phyloP scores from a whole-genome alignment of 1,140 invertebrate genomes.

The Triops cancriformis region DNA sequence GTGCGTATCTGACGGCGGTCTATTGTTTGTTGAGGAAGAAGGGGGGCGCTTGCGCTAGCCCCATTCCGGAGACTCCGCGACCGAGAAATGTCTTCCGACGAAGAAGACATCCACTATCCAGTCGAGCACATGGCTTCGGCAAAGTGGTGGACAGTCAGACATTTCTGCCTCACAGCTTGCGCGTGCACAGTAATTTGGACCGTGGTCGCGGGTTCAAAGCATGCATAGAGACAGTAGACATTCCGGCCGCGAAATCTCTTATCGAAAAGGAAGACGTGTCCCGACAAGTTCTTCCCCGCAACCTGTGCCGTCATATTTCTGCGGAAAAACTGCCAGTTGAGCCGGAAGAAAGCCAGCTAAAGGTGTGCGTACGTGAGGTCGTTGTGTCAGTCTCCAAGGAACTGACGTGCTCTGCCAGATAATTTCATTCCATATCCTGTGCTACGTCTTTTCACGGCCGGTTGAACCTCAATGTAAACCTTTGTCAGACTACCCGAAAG shows the following conservation, averaged over 20 bases:
- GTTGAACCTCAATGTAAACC: too few species aligned
- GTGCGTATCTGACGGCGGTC: not conserved
- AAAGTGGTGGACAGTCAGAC: not conserved
- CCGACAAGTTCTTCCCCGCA: not conserved
- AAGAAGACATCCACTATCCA: not conserved
- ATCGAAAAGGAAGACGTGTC: too few species aligned
- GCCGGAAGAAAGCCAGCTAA: not conserved
- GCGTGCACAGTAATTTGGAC: not conserved
- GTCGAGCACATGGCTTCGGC: conserved; percentile 1
- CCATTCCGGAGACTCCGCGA: not conserved
- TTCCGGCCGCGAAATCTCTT: not conserved
- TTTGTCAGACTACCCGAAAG: too few species aligned
- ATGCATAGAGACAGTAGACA: not conserved
- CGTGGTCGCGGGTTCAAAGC: not conserved
- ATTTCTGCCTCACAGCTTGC: not conserved
- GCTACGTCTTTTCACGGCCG: not conserved
- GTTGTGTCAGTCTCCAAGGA: not conserved
- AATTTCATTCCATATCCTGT: not conserved
- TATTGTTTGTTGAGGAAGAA: not conserved
- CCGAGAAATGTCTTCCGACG: not conserved
- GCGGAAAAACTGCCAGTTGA: too few species aligned
- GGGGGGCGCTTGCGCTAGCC: not conserved
- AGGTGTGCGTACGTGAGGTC: not conserved
- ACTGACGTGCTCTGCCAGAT: not conserved
- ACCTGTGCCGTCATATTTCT: not conserved